Conservation (phyloP, 23 tunicate species). For the Corella eumyota region DNA sequence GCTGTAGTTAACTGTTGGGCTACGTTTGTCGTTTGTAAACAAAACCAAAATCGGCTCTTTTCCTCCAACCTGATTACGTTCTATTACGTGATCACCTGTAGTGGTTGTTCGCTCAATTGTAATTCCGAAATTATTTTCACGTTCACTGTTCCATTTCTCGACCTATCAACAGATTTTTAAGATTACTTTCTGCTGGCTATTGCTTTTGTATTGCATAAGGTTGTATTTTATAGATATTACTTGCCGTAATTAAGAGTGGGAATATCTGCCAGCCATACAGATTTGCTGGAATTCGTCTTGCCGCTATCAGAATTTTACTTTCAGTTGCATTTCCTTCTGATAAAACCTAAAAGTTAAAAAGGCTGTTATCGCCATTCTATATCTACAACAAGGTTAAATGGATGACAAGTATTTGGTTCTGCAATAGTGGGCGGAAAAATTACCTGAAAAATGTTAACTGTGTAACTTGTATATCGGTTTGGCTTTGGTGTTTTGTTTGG, state of each 20-base stretch:
- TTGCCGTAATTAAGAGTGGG: constrained; percentile 47
- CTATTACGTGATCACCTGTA: constrained; percentile 15
- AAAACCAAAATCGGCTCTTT: constrained; percentile 38
- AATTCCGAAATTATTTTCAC: constrained; percentile 9
- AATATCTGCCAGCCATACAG: constrained; percentile 62
- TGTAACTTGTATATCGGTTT: no score
- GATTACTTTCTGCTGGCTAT: background rate
- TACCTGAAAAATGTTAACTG: no score
- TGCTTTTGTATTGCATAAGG: background rate
- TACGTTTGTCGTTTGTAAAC: constrained; percentile 28
- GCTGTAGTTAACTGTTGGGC: no score
- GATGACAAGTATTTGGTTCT: no score
- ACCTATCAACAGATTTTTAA: constrained; percentile 35
- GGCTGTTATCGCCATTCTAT: no score
- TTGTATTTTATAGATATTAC: background rate
- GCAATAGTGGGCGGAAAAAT: no score
- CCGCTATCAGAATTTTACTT: constrained; percentile 33
- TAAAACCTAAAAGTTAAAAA: no score
- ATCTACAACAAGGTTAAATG: no score
- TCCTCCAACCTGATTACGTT: constrained; percentile 4
- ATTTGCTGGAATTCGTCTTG: constrained; percentile 37
- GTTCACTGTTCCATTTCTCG: constrained; percentile 19
- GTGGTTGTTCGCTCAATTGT: constrained; percentile 14
- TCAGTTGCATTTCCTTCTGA: background rate
- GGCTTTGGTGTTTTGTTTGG: no score